A percentile compares a stretch with the other conserved stretches of the same genome.
Evolutionary conservation across 2,113 vertebrate species (phyloP).

Genomic region (Regulus satrapa): DNA sequence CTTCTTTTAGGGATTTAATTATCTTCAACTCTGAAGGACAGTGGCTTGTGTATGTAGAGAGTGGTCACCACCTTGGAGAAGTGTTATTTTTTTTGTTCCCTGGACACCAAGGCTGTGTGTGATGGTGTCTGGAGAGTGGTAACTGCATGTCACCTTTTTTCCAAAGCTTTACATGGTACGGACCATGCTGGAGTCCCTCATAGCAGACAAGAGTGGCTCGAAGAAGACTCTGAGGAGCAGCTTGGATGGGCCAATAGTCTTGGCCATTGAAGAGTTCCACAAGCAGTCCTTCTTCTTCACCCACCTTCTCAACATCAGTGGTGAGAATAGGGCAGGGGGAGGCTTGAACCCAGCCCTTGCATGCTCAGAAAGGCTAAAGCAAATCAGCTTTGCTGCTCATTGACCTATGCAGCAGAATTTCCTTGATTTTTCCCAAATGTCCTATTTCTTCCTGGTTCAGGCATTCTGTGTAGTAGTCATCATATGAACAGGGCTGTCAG

Average conservation of each 20-base stretch:
- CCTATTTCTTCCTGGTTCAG: not conserved
- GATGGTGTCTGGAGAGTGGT: not conserved
- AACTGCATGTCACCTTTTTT: not conserved
- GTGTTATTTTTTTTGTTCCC: not conserved
- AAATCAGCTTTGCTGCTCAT: not conserved
- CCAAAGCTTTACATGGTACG: slow-evolving; percentile 96
- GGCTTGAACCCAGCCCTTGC: not conserved
- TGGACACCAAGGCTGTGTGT: not conserved
- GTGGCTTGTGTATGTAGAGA: not conserved
- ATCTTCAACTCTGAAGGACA: not conserved
- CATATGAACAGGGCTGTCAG: not conserved
- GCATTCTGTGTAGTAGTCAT: not conserved
- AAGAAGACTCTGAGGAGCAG: slow-evolving; percentile 98
- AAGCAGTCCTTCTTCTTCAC: slow-evolving; percentile 99
- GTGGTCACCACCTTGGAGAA: not conserved
- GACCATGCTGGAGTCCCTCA: slow-evolving; percentile 97
- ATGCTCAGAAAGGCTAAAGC: not conserved
- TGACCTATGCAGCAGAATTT: not conserved
- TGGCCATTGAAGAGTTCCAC: slow-evolving; percentile 98
- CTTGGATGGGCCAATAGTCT: slow-evolving; percentile 92
- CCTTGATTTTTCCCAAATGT: not conserved
- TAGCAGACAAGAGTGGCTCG: slow-evolving; percentile 97
- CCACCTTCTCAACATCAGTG: slow-evolving; percentile 97
- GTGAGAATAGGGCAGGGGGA: slow-evolving; percentile 63
- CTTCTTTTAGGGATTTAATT: not conserved